Percentiles rank a stretch among this genome's conserved stretches.
Evolutionary conservation across 2,888 invertebrate species (phyloP).

Genomic region (Drosophila parthenogenetica): DNA sequence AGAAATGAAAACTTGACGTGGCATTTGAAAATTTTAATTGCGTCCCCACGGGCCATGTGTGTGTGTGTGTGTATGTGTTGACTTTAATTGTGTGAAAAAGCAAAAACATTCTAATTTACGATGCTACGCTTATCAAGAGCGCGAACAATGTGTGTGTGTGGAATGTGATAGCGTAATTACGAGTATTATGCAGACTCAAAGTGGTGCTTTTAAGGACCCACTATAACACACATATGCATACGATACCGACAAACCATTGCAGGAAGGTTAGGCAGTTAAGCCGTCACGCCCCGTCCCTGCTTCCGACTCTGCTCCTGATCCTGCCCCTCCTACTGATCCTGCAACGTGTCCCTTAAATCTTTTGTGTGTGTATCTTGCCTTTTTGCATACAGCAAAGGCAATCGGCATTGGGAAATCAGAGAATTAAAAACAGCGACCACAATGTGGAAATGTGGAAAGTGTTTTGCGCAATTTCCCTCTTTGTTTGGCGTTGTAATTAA

Average conservation of each 20-base stretch:
- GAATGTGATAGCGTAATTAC: constrained; percentile 80
- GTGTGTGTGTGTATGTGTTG: constrained; percentile 53
- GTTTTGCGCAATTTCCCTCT: constrained; percentile 65
- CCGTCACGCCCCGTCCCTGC: constrained; percentile 44
- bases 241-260: constrained; percentile 62
- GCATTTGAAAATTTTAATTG: constrained; percentile 74
- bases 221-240: not conserved
- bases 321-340: not conserved
- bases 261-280: constrained; percentile 74
- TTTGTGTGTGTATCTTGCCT: constrained; percentile 46
- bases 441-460: constrained; percentile 45
- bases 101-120: constrained; percentile 81
- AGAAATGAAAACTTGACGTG: constrained; percentile 46
- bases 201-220: constrained; percentile 15
- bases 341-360: constrained; percentile 56
- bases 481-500: constrained; percentile 83
- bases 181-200: constrained; percentile 55
- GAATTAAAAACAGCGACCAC: constrained; percentile 24
- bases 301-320: not conserved
- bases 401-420: constrained; percentile 30
- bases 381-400: constrained; percentile 51
- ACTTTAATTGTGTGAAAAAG: constrained; percentile 81
- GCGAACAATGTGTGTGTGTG: constrained; percentile 60
- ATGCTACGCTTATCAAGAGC: constrained; percentile 53
- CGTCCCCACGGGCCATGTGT: constrained; percentile 37